Conservation (phyloP, 1,140 invertebrate genomes). For the Trachelipus rathkii region DNA sequence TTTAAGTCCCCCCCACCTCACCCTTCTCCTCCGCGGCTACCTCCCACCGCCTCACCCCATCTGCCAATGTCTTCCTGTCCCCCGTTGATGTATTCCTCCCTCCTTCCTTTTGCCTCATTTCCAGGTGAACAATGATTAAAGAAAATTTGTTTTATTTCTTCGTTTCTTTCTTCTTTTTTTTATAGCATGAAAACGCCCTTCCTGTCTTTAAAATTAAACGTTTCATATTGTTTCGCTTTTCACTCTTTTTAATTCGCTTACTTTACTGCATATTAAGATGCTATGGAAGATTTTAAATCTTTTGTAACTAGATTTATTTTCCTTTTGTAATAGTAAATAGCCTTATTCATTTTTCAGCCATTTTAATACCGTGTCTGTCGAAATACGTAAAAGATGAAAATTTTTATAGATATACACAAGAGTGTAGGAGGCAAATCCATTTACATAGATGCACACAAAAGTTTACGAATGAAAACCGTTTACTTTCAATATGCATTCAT, state of each 20-base stretch:
- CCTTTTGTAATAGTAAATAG: too few relatives aligned
- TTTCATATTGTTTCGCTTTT: neutral
- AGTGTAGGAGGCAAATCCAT: too few relatives aligned
- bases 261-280: neutral
- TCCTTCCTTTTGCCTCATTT: neutral
- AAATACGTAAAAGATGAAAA: too few relatives aligned
- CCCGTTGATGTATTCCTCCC: neutral
- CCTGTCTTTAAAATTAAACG: neutral
- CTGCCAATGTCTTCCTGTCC: conserved; percentile 5
- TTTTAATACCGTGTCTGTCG: too few relatives aligned
- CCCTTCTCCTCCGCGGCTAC: neutral
- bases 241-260: neutral
- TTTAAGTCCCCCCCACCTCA: neutral
- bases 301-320: too few relatives aligned
- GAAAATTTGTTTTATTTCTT: conserved; percentile 14
- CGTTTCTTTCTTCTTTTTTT: neutral
- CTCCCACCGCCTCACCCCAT: neutral
- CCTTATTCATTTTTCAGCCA: too few relatives aligned
- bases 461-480: too few relatives aligned
- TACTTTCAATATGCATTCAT: too few relatives aligned
- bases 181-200: neutral
- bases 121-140: conserved; percentile 7
- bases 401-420: too few relatives aligned
- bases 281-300: too few relatives aligned
- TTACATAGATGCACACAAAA: too few relatives aligned